Base-by-base conservation (phyloP, 2,888 invertebrate species). In the Stictocephala bisonia region DNA sequence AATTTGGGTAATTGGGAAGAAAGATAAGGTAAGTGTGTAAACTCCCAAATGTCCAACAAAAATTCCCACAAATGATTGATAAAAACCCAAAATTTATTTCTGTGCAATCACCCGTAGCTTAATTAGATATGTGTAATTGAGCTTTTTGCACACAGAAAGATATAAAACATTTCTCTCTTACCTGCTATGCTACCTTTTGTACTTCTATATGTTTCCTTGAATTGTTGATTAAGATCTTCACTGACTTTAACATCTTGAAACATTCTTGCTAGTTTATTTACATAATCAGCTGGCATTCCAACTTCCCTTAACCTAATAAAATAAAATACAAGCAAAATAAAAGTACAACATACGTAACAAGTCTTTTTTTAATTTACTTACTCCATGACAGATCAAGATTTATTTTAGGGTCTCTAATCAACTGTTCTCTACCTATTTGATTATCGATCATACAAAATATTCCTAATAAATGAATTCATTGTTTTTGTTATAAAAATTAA, bases 261-360 rank as follows among this genome's bases (percentile, higher is more conserved):
- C 99, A 99, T 99, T 78, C 99, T 88, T 7, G 96, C 97, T 81
- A 99, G 86, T 85, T 99, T 98, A 86, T 98, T 99, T 18, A 99
- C 97, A 86, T 96, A 98, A 85, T 99, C 99, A 0, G 99, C 98
- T 2, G 99, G 99, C 99, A 99, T 99, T 29, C 99, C 99, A 15
- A 97, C 96, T 85, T 99, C 98, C 79, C 97, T 87, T 60, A 95
- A 79, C 81, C 81, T 81, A 67, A n/a, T n/a, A n/a, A n/a, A n/a
- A n/a, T n/a, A 9, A 27, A 24, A 48, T 9, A 27, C 11, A 18
- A 75, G 40, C 27, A 64, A 58, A 64, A 40, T 29, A 27, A 58
- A 26, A 56, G 27, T 24, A 11, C 31, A 40, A 40, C 7, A 29
- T 6, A 26, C 6, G 13, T 11, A 7, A n/a, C n/a, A n/a, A n/a